Evolutionary conservation across 2,797 vertebrate species (phyloP), one percentile per base, ranked within the genome.

Genomic region (Linurgus olivaceus): DNA sequence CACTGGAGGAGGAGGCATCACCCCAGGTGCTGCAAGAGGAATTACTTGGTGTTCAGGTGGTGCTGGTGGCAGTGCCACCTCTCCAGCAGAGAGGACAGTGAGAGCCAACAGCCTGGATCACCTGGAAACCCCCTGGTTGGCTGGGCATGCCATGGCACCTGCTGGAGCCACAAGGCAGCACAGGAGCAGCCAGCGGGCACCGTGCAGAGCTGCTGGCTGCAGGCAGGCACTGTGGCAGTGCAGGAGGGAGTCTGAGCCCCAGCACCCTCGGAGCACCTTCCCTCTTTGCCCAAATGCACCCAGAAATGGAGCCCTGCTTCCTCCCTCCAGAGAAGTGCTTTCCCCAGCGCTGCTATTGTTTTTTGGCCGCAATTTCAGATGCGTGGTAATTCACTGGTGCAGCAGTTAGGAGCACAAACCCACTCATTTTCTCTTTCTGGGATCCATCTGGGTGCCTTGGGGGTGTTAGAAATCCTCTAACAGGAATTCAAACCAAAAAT

Each of bases 361-460:
- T 63, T 54, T 59, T 92, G 91, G 92, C 80, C 85, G 80, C 71
- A 82, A 3, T 90, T 85, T 93, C 71, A 33, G 44, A 38, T 0
- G 1, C 5, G 1, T 45, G 59, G 51, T 55, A 92, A 50, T 62
- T 67, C 18, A 18, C 71, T 87, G 88, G 45, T 58, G 4, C 75
- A 63, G 52, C 0, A 2, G 58, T 61, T 54, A 29, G 73, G 73
- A 55, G 10, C n/a, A 40, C 0, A 4, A 55, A 83, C 54, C 70
- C 7, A 0, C 31, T 66, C 1, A 0, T 88, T 86, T 86, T 81
- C 87, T 61, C 89, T 93, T 95, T 88, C 91, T 92, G 84, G 76
- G 82, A 96, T 96, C 91, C 89, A 95, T 83, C 82, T 95, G 95
- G 70, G 85, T 88, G 79, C 85, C 96, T 81, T 68, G 63, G 38